Evolutionary conservation across 1,140 invertebrate genomes (phyloP).

Genomic region (Drosophila kohkoa): DNA sequence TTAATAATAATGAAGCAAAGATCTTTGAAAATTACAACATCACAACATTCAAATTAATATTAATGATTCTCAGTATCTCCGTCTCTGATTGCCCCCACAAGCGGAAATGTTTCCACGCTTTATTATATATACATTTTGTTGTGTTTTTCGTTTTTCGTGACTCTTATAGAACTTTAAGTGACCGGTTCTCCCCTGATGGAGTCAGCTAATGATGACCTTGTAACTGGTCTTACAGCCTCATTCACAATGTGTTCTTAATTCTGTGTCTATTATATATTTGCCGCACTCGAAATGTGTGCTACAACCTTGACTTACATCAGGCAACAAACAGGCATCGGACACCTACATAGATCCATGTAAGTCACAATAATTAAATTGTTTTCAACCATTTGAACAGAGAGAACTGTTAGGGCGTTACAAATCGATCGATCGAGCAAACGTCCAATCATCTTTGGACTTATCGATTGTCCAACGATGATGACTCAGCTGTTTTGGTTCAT

Average conservation of each 20-base stretch:
- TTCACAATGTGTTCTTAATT: slow-evolving; percentile 10
- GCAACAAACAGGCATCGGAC: too few species aligned
- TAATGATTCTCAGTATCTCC: slow-evolving; percentile 15
- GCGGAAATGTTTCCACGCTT: slow-evolving; percentile 4
- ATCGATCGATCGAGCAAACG: slow-evolving; percentile 21
- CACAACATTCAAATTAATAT: slow-evolving; percentile 19
- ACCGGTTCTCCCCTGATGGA: not conserved
- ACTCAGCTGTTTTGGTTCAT: slow-evolving; percentile 23
- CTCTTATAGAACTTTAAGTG: slow-evolving; percentile 5
- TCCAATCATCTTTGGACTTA: slow-evolving; percentile 19
- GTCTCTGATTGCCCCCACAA: not conserved
- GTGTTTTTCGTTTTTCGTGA: not conserved
- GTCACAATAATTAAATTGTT: too few species aligned
- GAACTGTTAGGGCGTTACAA: not conserved
- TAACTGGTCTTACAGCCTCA: not conserved
- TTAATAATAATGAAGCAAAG: slow-evolving; percentile 14
- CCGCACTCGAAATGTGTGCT: slow-evolving; percentile 14
- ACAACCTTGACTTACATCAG: slow-evolving; percentile 39
- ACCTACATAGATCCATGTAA: too few species aligned
- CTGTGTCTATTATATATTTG: not conserved
- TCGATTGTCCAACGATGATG: slow-evolving; percentile 19
- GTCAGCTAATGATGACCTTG: slow-evolving; percentile 1
- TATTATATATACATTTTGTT: too few species aligned
- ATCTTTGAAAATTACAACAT: slow-evolving; percentile 31
- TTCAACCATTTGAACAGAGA: too few species aligned